Conservation (phyloP, 2,888 invertebrate species). For the Cheiracanthium punctorium region DNA sequence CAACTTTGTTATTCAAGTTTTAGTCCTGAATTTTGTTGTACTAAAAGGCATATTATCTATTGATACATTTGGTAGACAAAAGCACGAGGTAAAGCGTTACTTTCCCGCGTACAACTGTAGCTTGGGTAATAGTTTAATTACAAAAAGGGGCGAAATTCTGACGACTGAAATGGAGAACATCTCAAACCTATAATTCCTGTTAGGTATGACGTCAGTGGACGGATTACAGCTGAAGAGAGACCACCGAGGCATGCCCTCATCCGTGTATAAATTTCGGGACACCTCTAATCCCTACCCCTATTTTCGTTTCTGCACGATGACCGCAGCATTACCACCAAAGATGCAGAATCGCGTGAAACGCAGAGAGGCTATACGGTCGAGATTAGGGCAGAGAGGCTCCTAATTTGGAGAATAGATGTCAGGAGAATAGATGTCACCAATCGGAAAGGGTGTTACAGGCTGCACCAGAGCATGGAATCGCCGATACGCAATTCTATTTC, state of each 20-base stretch:
- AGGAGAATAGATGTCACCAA: not conserved
- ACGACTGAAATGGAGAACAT: too few species aligned
- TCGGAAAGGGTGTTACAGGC: not conserved
- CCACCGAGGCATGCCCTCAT: not conserved
- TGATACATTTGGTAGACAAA: too few species aligned
- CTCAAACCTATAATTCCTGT: too few species aligned
- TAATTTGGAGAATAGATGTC: constrained; percentile 1
- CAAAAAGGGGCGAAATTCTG: too few species aligned
- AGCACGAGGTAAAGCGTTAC: too few species aligned
- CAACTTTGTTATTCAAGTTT: too few species aligned
- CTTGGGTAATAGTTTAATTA: too few species aligned
- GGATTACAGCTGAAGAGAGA: not conserved
- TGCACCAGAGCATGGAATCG: not conserved
- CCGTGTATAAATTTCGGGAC: not conserved
- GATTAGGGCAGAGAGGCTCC: not conserved
- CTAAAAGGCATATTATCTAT: too few species aligned
- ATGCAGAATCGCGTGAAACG: not conserved
- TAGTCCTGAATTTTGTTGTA: too few species aligned
- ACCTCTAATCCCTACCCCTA: not conserved
- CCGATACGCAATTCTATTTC: not conserved
- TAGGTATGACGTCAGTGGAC: not conserved
- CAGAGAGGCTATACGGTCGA: not conserved
- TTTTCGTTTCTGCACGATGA: not conserved
- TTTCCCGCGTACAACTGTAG: too few species aligned
- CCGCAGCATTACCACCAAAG: constrained; percentile 1